Percentiles rank a stretch among this genome's conserved stretches.
phyloP scores from a whole-genome alignment of 2,888 invertebrate species.

The Mesochorus sp. region DNA sequence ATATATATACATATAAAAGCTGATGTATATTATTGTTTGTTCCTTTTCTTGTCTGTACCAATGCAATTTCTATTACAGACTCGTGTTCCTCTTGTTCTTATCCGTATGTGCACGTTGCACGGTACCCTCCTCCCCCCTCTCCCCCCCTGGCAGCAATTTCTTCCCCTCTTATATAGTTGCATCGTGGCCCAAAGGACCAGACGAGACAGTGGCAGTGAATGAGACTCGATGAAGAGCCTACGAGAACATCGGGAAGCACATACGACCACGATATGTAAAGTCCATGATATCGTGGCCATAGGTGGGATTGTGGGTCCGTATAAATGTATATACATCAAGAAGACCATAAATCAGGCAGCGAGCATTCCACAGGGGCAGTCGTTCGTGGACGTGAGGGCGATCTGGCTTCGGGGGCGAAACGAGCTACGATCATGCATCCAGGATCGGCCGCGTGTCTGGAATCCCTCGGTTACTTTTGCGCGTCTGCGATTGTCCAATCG shows the following conservation, averaged over 20 bases:
- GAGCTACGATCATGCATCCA: constrained; percentile 16
- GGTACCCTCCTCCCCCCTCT: neutral
- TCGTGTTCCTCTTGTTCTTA: neutral
- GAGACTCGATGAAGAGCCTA: constrained; percentile 17
- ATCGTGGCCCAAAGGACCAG: neutral
- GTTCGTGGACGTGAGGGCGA: constrained; percentile 52
- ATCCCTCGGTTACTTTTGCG: constrained; percentile 4
- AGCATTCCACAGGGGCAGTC: constrained; percentile 66
- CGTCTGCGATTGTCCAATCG: constrained; percentile 43
- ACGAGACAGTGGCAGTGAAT: neutral
- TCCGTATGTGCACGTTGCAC: neutral
- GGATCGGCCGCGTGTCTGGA: constrained; percentile 19
- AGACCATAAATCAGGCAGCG: constrained; percentile 72
- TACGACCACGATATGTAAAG: neutral
- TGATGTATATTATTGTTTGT: neutral
- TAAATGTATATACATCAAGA: constrained; percentile 7
- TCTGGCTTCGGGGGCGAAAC: constrained; percentile 44
- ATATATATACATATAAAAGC: neutral
- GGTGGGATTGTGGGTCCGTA: constrained; percentile 2
- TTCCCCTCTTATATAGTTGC: neutral
- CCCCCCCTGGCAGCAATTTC: too few relatives aligned
- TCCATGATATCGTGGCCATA: constrained; percentile 25
- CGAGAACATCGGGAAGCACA: constrained; percentile 9
- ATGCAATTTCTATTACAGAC: neutral
- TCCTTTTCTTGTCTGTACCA: neutral